phyloP scores from a whole-genome alignment of 2,113 vertebrate genomes.

The Muntiacus reevesi region DNA sequence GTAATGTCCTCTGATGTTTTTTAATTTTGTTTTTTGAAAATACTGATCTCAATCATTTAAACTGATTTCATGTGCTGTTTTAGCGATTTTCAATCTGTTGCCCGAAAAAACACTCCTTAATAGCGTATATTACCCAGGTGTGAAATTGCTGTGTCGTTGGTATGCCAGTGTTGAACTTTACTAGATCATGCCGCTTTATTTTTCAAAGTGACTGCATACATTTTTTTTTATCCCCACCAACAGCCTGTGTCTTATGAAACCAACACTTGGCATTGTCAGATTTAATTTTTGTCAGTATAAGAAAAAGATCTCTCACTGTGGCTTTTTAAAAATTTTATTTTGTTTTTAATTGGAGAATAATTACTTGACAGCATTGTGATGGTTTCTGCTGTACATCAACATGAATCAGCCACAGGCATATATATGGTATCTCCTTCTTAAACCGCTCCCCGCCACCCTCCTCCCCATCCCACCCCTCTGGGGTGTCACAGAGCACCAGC shows the following conservation, averaged over 20 bases:
- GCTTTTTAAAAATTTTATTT: not conserved
- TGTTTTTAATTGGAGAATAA: not conserved
- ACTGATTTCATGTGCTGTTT: not conserved
- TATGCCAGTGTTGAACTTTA: not conserved
- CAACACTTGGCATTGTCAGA: not conserved
- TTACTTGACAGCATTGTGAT: not conserved
- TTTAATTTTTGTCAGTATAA: not conserved
- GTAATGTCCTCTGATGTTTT: not conserved
- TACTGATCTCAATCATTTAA: not conserved
- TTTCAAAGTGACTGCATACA: not conserved
- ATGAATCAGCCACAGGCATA: not conserved
- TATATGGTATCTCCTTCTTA: not conserved
- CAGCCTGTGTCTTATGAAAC: not conserved
- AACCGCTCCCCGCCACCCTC: accelerated
- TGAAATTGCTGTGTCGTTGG: not conserved
- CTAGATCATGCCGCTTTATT: not conserved
- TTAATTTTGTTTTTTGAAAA: not conserved
- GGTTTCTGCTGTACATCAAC: not conserved
- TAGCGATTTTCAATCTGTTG: not conserved
- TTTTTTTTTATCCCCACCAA: too few relatives aligned
- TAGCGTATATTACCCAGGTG: accelerated
- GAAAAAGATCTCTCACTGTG: not conserved
- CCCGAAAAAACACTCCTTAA: not conserved
- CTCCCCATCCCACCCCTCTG: not conserved
- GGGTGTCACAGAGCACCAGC: not conserved